phyloP scores from a whole-genome alignment of 2,888 invertebrate species.

The Microplitis manilae region DNA sequence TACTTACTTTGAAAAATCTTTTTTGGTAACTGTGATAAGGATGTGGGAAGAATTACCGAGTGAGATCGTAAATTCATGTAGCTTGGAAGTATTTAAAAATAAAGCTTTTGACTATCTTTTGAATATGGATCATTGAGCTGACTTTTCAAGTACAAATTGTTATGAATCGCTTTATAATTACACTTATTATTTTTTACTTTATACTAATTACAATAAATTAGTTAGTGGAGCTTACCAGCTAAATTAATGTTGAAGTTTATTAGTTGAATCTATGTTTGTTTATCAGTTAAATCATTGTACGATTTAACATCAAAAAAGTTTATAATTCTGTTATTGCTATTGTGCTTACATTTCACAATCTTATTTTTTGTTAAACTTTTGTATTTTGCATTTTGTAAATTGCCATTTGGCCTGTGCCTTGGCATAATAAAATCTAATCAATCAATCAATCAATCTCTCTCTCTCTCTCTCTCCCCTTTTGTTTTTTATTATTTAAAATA shows the following conservation, averaged over 20 bases:
- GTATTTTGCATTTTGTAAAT: background rate
- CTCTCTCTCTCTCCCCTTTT: too few species aligned
- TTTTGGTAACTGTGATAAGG: background rate
- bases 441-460: background rate
- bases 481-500: too few species aligned
- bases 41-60: background rate
- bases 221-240: too few species aligned
- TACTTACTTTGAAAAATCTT: background rate
- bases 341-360: background rate
- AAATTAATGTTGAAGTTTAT: too few species aligned
- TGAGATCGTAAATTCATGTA: background rate
- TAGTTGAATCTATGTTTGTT: too few species aligned
- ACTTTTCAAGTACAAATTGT: background rate
- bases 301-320: too few species aligned
- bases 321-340: background rate
- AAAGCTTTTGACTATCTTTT: background rate
- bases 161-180: too few species aligned
- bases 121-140: background rate
- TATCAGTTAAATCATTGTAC: too few species aligned
- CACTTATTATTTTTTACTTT: too few species aligned
- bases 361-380: too few species aligned
- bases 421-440: background rate
- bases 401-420: background rate
- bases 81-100: background rate
- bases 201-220: too few species aligned